These are phyloP conservation scores for Myrmophylax atrothorax DNA, from an alignment of 2,113 vertebrate genomes.

Conservation along the genomic window DNA sequence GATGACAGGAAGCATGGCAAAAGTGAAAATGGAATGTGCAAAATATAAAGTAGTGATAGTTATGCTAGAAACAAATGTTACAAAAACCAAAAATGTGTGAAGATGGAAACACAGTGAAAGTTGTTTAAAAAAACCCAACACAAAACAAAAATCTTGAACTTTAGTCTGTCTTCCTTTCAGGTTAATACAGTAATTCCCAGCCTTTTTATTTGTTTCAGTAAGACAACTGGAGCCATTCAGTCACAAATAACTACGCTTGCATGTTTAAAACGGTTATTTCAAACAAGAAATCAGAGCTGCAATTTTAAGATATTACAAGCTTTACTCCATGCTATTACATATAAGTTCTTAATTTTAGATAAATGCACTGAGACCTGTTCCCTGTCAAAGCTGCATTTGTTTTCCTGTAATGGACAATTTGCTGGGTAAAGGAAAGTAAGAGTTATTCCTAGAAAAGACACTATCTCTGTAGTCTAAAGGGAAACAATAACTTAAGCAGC, in stretches of 20 bases:
- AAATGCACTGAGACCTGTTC: not conserved
- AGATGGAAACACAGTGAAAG: not conserved
- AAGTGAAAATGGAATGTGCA: not conserved
- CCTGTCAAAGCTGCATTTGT: not conserved
- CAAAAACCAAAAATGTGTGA: not conserved
- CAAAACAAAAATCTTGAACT: not conserved
- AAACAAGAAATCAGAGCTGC: not conserved
- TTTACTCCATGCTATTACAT: not conserved
- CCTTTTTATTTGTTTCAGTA: not conserved
- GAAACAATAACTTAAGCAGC: not conserved
- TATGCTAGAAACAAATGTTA: not conserved
- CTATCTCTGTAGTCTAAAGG: not conserved
- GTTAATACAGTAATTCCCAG: not conserved
- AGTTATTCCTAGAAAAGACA: not conserved
- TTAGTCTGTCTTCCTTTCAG: not conserved
- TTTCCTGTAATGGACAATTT: not conserved
- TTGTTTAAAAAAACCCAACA: not conserved
- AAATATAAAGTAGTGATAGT: not conserved
- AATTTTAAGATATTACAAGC: not conserved
- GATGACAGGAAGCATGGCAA: not conserved
- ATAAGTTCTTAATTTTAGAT: not conserved
- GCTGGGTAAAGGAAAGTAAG: not conserved
- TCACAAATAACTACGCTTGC: not conserved
- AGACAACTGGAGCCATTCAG: not conserved
- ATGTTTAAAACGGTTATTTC: not conserved